These are phyloP conservation scores for Eriocheir sinensis DNA, from an alignment of 1,140 invertebrate species.

Conservation along the genomic window DNA sequence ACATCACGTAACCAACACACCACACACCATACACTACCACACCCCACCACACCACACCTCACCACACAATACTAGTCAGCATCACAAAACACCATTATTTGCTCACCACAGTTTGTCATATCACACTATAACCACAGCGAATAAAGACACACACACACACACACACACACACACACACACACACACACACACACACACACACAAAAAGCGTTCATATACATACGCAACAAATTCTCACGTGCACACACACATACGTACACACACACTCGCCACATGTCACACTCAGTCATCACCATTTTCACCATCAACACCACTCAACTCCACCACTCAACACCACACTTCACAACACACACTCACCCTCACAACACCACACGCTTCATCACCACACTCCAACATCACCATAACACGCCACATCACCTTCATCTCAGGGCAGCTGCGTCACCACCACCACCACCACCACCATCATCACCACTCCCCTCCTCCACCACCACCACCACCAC, in stretches of 20 bases:
- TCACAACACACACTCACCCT: neutral
- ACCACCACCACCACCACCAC: too few species aligned
- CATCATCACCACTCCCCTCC: neutral
- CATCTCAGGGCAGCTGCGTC: neutral
- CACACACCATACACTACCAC: neutral
- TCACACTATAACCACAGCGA: too few species aligned
- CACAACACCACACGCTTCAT: neutral
- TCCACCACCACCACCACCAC: neutral
- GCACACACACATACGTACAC: too few species aligned
- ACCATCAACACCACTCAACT: too few species aligned
- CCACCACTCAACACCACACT: too few species aligned
- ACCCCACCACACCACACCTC: neutral
- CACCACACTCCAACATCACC: neutral
- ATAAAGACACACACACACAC: neutral
- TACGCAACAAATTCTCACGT: too few species aligned
- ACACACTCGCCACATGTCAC: too few species aligned
- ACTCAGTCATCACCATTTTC: too few species aligned
- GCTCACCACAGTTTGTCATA: too few species aligned
- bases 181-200: neutral
- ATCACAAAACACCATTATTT: too few species aligned
- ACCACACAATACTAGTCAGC: too few species aligned
- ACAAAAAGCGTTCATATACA: too few species aligned
- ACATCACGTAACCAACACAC: neutral
- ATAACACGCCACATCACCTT: neutral
- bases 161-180: conserved; percentile 14